Evolutionary conservation across 2,113 vertebrate species (phyloP).

Genomic region (Oryzias curvinotus): DNA sequence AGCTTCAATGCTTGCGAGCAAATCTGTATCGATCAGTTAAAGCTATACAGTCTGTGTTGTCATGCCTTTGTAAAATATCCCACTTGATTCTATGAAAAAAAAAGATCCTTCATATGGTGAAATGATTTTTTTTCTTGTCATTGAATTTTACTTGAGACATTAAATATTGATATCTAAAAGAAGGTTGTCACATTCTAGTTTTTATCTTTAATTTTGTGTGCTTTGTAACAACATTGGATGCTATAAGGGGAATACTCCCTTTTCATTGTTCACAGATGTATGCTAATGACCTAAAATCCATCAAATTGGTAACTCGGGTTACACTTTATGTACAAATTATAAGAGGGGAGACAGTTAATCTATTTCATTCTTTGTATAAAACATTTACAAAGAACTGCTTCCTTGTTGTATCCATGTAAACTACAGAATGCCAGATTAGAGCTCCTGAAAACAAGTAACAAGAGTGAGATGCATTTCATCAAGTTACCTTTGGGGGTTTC

Average conservation of each 20-base stretch:
- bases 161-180: constrained; percentile 80
- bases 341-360: neutral
- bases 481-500: too few species aligned
- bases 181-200: constrained; percentile 31
- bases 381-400: neutral
- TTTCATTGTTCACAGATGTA: constrained; percentile 29
- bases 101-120: constrained; percentile 78
- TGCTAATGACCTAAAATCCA: constrained; percentile 31
- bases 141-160: constrained; percentile 81
- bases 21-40: constrained; percentile 80
- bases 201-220: constrained; percentile 33
- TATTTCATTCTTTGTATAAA: neutral
- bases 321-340: neutral
- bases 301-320: constrained; percentile 32
- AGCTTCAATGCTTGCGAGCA: constrained; percentile 82
- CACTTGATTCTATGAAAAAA: constrained; percentile 79
- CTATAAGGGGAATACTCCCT: constrained; percentile 9
- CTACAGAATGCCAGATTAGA: too few species aligned
- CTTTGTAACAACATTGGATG: too few species aligned
- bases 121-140: constrained; percentile 78
- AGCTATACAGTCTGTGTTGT: constrained; percentile 82
- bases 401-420: too few species aligned
- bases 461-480: too few species aligned
- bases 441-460: too few species aligned
- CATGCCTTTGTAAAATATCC: constrained; percentile 85